These are phyloP conservation scores for Sericinus montela DNA, from an alignment of 2,888 invertebrate species.

Conservation along the genomic window DNA sequence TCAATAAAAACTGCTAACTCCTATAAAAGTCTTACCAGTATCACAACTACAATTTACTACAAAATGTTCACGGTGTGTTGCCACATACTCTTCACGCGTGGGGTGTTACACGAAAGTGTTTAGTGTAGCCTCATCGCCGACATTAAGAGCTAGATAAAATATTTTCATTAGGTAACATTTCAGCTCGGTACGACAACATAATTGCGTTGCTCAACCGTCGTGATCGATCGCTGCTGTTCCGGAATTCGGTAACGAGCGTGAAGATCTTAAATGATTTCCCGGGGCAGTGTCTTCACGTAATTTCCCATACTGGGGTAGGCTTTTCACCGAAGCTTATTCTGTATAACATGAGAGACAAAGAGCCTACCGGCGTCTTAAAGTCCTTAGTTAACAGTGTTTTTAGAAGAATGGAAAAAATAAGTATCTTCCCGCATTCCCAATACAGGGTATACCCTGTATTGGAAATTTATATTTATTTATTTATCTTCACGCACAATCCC, in stretches of 20 bases:
- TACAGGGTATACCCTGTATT: no score
- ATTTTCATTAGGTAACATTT: constrained; percentile 3
- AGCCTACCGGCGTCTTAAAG: no score
- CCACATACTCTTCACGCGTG: background rate
- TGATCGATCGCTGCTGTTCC: constrained; percentile 29
- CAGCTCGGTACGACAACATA: constrained; percentile 12
- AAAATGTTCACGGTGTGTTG: background rate
- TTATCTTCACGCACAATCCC: no score
- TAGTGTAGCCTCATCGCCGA: background rate
- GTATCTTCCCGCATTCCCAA: no score
- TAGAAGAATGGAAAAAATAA: no score
- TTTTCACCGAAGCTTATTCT: no score
- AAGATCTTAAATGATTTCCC: constrained; percentile 30
- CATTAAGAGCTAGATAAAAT: constrained; percentile 5
- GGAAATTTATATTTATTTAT: no score
- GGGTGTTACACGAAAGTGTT: constrained; percentile 4
- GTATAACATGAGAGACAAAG: no score
- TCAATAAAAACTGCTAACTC: no score
- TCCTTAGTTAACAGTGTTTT: no score
- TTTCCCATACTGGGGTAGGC: no score
- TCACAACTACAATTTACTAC: background rate
- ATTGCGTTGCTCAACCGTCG: constrained; percentile 18
- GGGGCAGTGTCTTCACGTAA: constrained; percentile 4
- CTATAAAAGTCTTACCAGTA: no score
- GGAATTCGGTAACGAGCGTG: constrained; percentile 29